Percentiles rank a stretch among this genome's conserved stretches.
phyloP scores from a whole-genome alignment of 2,113 vertebrate genomes.

The Anarhynchus alexandrinus region DNA sequence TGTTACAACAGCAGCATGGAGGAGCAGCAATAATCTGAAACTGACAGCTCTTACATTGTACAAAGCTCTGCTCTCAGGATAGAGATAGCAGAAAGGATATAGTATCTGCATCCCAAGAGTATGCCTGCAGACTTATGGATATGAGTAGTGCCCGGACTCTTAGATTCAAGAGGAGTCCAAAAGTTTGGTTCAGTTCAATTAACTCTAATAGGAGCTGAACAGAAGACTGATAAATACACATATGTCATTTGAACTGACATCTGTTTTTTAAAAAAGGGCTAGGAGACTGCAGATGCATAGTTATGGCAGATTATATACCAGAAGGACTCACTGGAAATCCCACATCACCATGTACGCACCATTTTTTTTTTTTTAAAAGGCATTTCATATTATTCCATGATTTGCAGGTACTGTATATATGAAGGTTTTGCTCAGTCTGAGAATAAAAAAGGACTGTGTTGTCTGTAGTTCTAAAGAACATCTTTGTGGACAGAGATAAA shows the following conservation, averaged over 20 bases:
- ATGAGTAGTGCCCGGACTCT: neutral
- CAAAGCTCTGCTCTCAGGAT: neutral
- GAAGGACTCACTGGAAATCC: neutral
- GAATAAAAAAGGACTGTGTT: neutral
- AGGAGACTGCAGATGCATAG: neutral
- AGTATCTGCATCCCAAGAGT: neutral
- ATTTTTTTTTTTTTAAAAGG: neutral
- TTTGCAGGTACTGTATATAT: neutral
- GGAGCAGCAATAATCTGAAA: neutral
- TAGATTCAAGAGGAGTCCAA: neutral
- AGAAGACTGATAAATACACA: neutral
- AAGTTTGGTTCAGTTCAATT: neutral
- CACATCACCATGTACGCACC: neutral
- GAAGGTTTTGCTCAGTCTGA: neutral
- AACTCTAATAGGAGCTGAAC: neutral
- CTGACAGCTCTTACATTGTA: neutral
- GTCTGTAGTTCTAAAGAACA: neutral
- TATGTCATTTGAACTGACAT: neutral
- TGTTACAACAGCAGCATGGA: neutral
- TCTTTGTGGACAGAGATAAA: slow-evolving; percentile 10
- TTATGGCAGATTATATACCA: neutral
- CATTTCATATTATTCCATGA: neutral
- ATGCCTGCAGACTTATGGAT: neutral
- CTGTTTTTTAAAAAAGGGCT: neutral
- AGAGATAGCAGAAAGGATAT: neutral